Evolutionary conservation across 2,113 vertebrate genomes (phyloP), one percentile per base, ranked within the genome.

Genomic region (Neomonachus schauinslandi): DNA sequence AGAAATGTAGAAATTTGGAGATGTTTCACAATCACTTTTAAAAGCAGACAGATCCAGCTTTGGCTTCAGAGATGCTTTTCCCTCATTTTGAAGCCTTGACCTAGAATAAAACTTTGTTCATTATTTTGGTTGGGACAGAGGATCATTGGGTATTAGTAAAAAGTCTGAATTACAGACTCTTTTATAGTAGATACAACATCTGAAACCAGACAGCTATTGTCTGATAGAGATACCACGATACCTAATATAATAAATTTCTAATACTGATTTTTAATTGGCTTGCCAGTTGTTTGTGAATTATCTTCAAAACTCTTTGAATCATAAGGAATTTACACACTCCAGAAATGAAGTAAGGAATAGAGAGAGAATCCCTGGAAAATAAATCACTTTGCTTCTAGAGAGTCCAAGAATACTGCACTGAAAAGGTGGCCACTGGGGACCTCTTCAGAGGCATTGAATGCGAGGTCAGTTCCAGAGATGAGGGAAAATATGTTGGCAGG

Each of bases 21-120:
- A 33, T 46, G 57, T 90, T 92, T 89, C 53, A 46, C 31, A 87
- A 51, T 61, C 18, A 67, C 39, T 87, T 79, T 39, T 69, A 49
- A 89, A 92, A 89, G 46, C 42, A 65, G 72, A 39, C 26, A 95
- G 94, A 79, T 89, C 55, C 13, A 93, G 11, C 42, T 94, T 49
- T 91, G 18, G 4, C 72, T 81, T 95, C 42, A 51, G 46, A 86
- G 57, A 31, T 63, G 91, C 18, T 88, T 55, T 55, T 89, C 79
- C 5, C 33, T 95, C 49, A 76, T 77, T 94, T 87, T 87, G 53
- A 89, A 93, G 67, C 19, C 18, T n/a, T 89, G 63, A 12, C 18
- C n/a, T 88, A 49, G 8, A 42, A 65, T 87, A 55, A 85, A 96
- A 90, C n/a, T 46, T 88, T 69, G 36, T 42, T 81, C 10, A 53